Evolutionary conservation across 2,797 vertebrate genomes (phyloP).

Genomic region (Melopsittacus undulatus): DNA sequence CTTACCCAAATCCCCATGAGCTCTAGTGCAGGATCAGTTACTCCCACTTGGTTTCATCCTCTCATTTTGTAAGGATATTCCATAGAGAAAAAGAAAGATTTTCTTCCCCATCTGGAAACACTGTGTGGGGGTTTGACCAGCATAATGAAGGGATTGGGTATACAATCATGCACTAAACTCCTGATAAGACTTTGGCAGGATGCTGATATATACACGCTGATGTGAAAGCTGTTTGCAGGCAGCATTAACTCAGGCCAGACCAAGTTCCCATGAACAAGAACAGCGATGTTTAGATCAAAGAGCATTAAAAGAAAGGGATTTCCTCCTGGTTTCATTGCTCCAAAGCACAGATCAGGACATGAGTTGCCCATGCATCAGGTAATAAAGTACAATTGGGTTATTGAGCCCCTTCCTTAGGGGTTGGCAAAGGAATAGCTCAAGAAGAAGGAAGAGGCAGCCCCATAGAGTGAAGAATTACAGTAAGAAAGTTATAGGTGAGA

Average conservation of each 20-base stretch:
- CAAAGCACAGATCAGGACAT: accelerated
- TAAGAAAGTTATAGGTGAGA: background rate
- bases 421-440: background rate
- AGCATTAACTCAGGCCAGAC: background rate
- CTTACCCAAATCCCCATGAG: background rate
- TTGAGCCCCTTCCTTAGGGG: background rate
- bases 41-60: background rate
- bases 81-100: background rate
- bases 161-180: background rate
- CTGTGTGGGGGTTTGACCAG: background rate
- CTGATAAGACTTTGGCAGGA: background rate
- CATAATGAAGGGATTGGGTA: background rate
- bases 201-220: background rate
- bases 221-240: background rate
- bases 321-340: background rate
- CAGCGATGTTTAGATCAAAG: background rate
- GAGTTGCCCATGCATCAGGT: accelerated
- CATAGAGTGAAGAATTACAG: background rate
- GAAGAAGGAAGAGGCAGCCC: background rate
- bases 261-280: background rate
- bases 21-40: background rate
- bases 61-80: background rate
- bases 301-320: background rate
- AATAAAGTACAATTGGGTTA: background rate
- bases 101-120: background rate